These are phyloP conservation scores for Isaurus tuberculatus DNA, from an alignment of 92 coral and sea anemone genomes.

Conservation along the genomic window DNA sequence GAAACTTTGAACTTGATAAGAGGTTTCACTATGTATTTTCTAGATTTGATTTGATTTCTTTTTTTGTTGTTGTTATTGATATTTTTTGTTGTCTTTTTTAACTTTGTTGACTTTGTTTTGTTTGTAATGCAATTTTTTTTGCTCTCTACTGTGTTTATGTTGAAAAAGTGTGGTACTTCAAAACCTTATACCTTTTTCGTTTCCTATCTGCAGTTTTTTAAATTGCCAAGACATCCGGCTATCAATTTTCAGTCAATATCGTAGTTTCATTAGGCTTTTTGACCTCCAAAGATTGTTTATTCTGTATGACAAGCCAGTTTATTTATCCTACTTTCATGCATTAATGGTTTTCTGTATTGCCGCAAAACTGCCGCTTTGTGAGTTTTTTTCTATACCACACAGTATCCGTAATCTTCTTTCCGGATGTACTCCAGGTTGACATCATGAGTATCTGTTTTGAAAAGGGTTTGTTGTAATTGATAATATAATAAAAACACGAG, in stretches of 20 bases:
- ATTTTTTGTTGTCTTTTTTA: too few relatives aligned
- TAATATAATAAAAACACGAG: not conserved
- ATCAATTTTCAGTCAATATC: not conserved
- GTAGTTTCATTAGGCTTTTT: constrained; percentile 2
- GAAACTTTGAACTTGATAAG: too few relatives aligned
- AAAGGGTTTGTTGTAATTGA: not conserved
- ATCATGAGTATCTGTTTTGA: not conserved
- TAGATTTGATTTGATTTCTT: too few relatives aligned
- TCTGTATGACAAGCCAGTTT: not conserved
- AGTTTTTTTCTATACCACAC: not conserved
- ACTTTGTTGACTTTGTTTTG: too few relatives aligned
- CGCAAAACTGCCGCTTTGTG: not conserved
- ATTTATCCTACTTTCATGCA: not conserved
- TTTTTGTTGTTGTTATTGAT: too few relatives aligned
- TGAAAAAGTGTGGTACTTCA: too few relatives aligned
- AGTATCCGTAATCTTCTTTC: not conserved
- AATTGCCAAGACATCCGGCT: constrained; percentile 14
- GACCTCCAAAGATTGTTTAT: not conserved
- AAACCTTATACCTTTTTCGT: not conserved
- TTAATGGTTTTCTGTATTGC: not conserved
- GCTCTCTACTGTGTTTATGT: too few relatives aligned
- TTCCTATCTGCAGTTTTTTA: not conserved
- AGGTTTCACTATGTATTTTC: too few relatives aligned
- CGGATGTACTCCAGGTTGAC: constrained; percentile 24
- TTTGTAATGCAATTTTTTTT: too few relatives aligned